phyloP scores from a whole-genome alignment of 2,888 invertebrate genomes.

The Platycnemis pennipes region DNA sequence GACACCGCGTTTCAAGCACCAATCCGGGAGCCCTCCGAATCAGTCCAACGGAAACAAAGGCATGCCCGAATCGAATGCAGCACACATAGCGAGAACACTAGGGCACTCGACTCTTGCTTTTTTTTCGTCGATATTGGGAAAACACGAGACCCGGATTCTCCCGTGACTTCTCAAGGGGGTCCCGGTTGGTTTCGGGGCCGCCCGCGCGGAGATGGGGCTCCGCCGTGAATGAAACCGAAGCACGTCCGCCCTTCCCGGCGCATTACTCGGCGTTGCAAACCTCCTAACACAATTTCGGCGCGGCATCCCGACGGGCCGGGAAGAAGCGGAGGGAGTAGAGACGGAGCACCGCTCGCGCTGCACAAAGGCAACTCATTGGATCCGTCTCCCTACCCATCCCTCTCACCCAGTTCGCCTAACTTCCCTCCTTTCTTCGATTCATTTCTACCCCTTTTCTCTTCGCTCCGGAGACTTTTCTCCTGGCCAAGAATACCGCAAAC shows the following conservation, averaged over 20 bases:
- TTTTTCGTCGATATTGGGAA: not conserved
- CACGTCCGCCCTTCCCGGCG: conserved; percentile 43
- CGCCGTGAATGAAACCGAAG: not conserved
- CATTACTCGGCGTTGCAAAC: conserved; percentile 13
- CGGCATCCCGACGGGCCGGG: not conserved
- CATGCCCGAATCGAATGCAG: not conserved
- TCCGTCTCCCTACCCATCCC: not conserved
- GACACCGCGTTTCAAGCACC: too few relatives aligned
- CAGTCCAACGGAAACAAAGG: not conserved
- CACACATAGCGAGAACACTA: not conserved
- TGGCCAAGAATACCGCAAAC: too few relatives aligned
- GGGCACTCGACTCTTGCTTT: not conserved
- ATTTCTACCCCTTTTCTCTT: not conserved
- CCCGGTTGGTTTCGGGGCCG: not conserved
- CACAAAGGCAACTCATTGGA: conserved; percentile 12
- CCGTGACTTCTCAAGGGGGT: not conserved
- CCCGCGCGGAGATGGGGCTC: not conserved
- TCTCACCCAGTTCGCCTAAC: not conserved
- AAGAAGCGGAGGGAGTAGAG: not conserved
- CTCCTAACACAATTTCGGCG: not conserved
- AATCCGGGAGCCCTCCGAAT: not conserved
- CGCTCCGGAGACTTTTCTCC: not conserved
- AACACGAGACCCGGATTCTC: not conserved
- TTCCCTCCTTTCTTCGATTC: not conserved
- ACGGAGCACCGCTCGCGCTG: not conserved